Evolutionary conservation across 2,888 invertebrate genomes (phyloP).

Genomic region (Criorhina ranunculi): DNA sequence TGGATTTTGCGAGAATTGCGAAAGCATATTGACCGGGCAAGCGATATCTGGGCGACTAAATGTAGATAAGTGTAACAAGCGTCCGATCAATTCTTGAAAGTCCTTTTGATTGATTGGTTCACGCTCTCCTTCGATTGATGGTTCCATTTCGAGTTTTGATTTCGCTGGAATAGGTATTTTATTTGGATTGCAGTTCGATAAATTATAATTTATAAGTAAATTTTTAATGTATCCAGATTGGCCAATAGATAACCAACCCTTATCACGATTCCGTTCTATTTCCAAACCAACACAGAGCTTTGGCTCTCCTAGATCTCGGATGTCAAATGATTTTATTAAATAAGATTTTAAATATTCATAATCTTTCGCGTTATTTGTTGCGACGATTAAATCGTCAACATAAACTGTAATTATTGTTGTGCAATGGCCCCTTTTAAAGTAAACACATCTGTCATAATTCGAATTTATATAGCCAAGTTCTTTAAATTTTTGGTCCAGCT

Average conservation of each 20-base stretch:
- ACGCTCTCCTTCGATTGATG: slow-evolving; percentile 23
- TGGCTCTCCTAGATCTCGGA: too few relatives aligned
- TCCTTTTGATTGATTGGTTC: too few relatives aligned
- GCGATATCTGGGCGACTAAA: slow-evolving; percentile 31
- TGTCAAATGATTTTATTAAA: too few relatives aligned
- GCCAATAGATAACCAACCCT: slow-evolving; percentile 3
- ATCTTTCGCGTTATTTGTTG: neutral
- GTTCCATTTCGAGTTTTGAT: slow-evolving; percentile 25
- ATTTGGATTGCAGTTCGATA: slow-evolving; percentile 31
- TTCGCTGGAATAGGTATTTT: slow-evolving; percentile 22
- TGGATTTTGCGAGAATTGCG: slow-evolving; percentile 11
- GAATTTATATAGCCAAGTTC: neutral
- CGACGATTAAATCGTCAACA: slow-evolving; percentile 26
- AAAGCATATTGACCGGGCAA: slow-evolving; percentile 21
- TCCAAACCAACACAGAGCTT: neutral
- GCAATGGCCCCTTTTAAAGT: neutral
- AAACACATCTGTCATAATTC: slow-evolving; percentile 13
- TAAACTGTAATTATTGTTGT: slow-evolving; percentile 11
- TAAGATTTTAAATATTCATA: too few relatives aligned
- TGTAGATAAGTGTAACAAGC: slow-evolving; percentile 33
- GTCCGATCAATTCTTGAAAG: slow-evolving; percentile 23
- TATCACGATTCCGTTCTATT: neutral
- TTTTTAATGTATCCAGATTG: slow-evolving; percentile 4
- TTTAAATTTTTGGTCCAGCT: neutral
- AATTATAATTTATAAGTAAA: slow-evolving; percentile 13